These are phyloP conservation scores for Gulo gulo DNA, from an alignment of 2,113 vertebrate species.

Conservation along the genomic window DNA sequence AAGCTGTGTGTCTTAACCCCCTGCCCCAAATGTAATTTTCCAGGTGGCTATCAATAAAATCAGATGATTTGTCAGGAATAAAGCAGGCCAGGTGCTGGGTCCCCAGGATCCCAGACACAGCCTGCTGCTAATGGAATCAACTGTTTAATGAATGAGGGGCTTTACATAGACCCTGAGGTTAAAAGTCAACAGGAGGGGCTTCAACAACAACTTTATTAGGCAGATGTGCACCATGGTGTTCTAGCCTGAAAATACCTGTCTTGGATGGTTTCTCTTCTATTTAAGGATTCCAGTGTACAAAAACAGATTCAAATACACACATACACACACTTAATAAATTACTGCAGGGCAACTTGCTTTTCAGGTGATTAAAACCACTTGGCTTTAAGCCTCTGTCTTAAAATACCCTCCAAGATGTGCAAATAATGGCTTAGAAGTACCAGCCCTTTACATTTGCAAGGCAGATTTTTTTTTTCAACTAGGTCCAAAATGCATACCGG, in stretches of 20 bases:
- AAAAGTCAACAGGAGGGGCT: slow-evolving; percentile 56
- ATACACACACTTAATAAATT: not conserved
- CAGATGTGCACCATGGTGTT: not conserved
- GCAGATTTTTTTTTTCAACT: not conserved
- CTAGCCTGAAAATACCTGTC: not conserved
- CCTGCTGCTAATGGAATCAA: slow-evolving; percentile 58
- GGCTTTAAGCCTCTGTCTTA: not conserved
- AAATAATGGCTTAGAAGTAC: not conserved
- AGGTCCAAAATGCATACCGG: not conserved
- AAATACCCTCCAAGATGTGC: not conserved
- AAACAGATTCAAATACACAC: not conserved
- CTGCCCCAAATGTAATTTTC: slow-evolving; percentile 15
- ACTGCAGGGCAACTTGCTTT: slow-evolving; percentile 34
- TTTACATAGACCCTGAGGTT: slow-evolving; percentile 49
- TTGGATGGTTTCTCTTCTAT: not conserved
- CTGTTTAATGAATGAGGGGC: slow-evolving; percentile 52
- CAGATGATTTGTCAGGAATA: slow-evolving; percentile 52
- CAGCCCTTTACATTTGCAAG: not conserved
- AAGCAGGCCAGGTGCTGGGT: slow-evolving; percentile 49
- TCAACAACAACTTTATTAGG: slow-evolving; percentile 70
- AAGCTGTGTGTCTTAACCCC: not conserved
- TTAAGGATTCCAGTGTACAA: slow-evolving; percentile 26
- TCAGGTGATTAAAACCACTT: slow-evolving; percentile 31
- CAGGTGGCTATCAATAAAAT: slow-evolving; percentile 52
- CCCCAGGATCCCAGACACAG: slow-evolving; percentile 49